Evolutionary conservation across 1,140 invertebrate species (phyloP).

Genomic region (Varroa destructor): DNA sequence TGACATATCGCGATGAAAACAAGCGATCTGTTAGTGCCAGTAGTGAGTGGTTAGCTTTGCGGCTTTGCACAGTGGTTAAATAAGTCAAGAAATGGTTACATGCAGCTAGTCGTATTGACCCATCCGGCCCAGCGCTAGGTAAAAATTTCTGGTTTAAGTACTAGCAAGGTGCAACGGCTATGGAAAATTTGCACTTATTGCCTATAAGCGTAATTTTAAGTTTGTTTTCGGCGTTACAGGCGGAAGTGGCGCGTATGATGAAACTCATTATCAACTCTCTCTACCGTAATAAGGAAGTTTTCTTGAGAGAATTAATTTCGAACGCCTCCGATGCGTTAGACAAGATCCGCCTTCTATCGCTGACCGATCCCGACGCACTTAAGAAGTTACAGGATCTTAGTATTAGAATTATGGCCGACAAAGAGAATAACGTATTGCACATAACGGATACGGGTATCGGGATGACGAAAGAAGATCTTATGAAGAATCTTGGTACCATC

Average conservation of each 20-base stretch:
- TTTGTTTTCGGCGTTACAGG: slow-evolving; percentile 38
- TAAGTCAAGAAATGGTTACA: not conserved
- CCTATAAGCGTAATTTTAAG: too few relatives aligned
- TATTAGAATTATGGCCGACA: slow-evolving; percentile 89
- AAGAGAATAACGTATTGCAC: slow-evolving; percentile 81
- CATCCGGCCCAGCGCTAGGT: too few relatives aligned
- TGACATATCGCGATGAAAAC: too few relatives aligned
- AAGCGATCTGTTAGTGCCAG: too few relatives aligned
- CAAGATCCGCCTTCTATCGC: slow-evolving; percentile 78
- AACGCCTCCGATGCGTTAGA: slow-evolving; percentile 94
- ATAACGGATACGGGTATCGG: slow-evolving; percentile 95
- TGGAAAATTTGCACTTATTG: too few relatives aligned
- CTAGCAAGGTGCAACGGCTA: too few relatives aligned
- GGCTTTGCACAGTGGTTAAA: not conserved
- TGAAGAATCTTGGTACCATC: slow-evolving; percentile 95
- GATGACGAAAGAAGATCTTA: slow-evolving; percentile 88
- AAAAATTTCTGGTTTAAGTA: too few relatives aligned
- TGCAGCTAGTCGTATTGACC: not conserved
- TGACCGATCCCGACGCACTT: slow-evolving; percentile 69
- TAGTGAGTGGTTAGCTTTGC: too few relatives aligned
- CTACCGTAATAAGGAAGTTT: slow-evolving; percentile 97
- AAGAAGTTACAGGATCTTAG: slow-evolving; percentile 64
- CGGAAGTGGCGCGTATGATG: slow-evolving; percentile 98
- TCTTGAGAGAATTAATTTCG: slow-evolving; percentile 85
- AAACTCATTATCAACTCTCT: slow-evolving; percentile 97